Base-by-base conservation (phyloP, 2,888 invertebrate species). In the Digitonthophagus gazella region DNA sequence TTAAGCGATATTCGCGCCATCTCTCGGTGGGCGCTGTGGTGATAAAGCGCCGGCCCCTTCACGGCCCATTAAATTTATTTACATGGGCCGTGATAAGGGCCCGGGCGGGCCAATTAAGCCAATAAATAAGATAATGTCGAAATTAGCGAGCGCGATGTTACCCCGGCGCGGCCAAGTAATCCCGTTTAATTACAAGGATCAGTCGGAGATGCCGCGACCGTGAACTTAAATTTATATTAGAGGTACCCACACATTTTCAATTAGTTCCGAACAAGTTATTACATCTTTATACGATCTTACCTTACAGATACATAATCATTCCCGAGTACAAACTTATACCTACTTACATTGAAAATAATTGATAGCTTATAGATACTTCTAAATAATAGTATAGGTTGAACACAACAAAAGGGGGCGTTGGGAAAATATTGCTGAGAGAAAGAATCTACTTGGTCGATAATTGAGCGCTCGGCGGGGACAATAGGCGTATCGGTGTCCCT, bases 401-500 rank as follows among this genome's bases (percentile, higher is more conserved):
- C n/a, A n/a, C n/a, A n/a, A n/a, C n/a, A n/a, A n/a, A n/a, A n/a
- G n/a, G n/a, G n/a, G 28, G 28, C 11, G 28, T 44, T 8, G 28
- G 28, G 28, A 44, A 44, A 11, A 44, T 8, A 44, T 44, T 44
- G 28, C 11, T 6, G 6, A 44, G 11, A 44, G 28, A 44, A 44
- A 44, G 28, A 44, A 44, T 44, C 8, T 8, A 44, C 28, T 44
- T 44, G 28, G 28, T 58, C 19, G 19, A 58, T 58, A 58, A 58
- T 58, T 58, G 19, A 58, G 58, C 19, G 16, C 58, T 15, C 16
- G 19, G 15, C n/a, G 28, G 44, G 28, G 65, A 65, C 61, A 61
- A 61, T 55, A 28, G 44, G 55, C 54, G 67, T 67, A 67, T 67
- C 67, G 54, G 63, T 64, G 63, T 64, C 67, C 58, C 58, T 15